A percentile compares a stretch with the other conserved stretches of the same genome.
phyloP scores from a whole-genome alignment of 2,888 invertebrate genomes.

The Chymomyza amoena region DNA sequence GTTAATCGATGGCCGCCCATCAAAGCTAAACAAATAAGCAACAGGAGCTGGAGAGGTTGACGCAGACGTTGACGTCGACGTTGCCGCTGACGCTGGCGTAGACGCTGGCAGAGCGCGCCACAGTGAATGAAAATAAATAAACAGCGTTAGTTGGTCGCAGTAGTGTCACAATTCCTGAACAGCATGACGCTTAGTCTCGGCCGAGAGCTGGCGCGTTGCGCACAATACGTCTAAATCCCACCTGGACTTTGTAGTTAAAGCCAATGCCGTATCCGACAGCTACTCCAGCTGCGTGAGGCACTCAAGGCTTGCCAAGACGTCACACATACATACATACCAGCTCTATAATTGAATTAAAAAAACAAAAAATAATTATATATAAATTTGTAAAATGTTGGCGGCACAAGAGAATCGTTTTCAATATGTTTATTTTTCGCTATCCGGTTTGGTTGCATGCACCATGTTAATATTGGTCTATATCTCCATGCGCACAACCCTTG shows the following conservation, averaged over 20 bases:
- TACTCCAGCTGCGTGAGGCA: slow-evolving; percentile 44
- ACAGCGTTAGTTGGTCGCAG: slow-evolving; percentile 41
- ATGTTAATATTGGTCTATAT: slow-evolving; percentile 73
- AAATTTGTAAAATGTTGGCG: slow-evolving; percentile 46
- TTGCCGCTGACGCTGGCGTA: slow-evolving; percentile 1
- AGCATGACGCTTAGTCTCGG: slow-evolving; percentile 54
- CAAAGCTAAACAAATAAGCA: slow-evolving; percentile 62
- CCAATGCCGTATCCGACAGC: slow-evolving; percentile 3
- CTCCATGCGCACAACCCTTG: slow-evolving; percentile 70
- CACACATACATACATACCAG: slow-evolving; percentile 5
- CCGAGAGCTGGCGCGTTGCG: slow-evolving; percentile 48
- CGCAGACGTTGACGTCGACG: slow-evolving; percentile 14
- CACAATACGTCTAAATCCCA: slow-evolving; percentile 48
- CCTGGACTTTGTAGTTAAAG: slow-evolving; percentile 29
- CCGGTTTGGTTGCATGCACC: slow-evolving; percentile 73
- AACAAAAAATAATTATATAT: neutral
- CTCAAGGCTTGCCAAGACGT: slow-evolving; percentile 35
- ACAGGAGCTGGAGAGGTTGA: slow-evolving; percentile 55
- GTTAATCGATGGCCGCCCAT: slow-evolving; percentile 68
- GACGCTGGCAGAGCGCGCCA: slow-evolving; percentile 8
- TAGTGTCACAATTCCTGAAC: slow-evolving; percentile 55
- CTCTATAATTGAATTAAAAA: slow-evolving; percentile 41
- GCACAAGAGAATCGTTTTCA: slow-evolving; percentile 71
- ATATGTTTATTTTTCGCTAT: slow-evolving; percentile 74
- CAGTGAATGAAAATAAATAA: slow-evolving; percentile 38